Base-by-base conservation (phyloP, 2,888 invertebrate species). In the Drosophila acutilabella region DNA sequence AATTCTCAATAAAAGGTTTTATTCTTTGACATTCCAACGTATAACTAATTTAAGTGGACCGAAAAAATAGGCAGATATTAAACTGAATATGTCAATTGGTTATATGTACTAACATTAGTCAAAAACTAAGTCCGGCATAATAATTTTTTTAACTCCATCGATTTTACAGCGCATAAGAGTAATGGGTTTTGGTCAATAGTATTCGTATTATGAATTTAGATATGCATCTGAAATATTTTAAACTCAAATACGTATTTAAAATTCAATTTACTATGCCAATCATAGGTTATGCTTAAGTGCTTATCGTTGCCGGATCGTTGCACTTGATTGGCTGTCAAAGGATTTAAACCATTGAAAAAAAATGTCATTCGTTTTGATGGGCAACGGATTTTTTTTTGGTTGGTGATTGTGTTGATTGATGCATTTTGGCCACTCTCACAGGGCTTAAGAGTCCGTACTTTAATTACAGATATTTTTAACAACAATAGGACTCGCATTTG, bases 391-490 rank as follows among this genome's bases (percentile, higher is more conserved):
- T 64, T 30, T 26, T 30, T 26, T 7, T 26, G 70, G 36, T 54
- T 64, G 36, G 13, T 54, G 40, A 51, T 68, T 33, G 26, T 16
- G 13, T 23, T 85, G 87, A 81, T 77, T 77, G 78, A 80, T 74
- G 77, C 71, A 50, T 52, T 45, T 50, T 23, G 13, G 42, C 52
- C 33, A 20, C 40, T 75, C 64, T 13, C 67, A 77, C 78, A 64
- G n/a, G 57, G 72, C 67, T 67, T 72, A 67, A 51, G 44, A 41
- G n/a, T 3, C 42, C 26, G 40, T 38, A 58, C 57, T 64, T 47
- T 47, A 59, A 59, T 36, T 70, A 53, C 33, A 64, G 51, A 66
- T 69, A 59, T 60, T 50, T 62, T 62, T 20, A 8, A 30, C 30
- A 61, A 75, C 68, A 67, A 78, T 57, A 52, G 71, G 61, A 71